Conservation (phyloP, 2,888 invertebrate genomes). For the Sphaerophoria taeniata region DNA sequence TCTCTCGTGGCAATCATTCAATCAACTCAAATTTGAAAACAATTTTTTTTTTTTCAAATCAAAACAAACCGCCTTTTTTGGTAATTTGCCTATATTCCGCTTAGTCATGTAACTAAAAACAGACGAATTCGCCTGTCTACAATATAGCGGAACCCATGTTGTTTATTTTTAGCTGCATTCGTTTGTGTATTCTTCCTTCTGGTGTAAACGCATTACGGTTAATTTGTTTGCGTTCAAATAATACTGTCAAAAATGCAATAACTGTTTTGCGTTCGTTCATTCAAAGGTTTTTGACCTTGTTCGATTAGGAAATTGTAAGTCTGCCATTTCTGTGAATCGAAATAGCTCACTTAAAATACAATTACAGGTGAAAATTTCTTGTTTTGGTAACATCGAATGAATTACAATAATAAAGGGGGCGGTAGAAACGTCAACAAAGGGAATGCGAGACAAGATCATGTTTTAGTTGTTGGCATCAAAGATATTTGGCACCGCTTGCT, state of each 20-base stretch:
- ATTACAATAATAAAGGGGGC: conserved; percentile 4
- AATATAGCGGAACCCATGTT: conserved; percentile 26
- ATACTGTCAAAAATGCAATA: conserved; percentile 36
- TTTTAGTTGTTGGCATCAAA: conserved; percentile 38
- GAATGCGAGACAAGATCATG: conserved; percentile 25
- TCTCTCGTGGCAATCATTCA: neutral
- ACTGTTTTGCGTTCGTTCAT: neutral
- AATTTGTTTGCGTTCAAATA: conserved; percentile 31
- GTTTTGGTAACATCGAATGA: conserved; percentile 51
- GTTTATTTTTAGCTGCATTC: conserved; percentile 36
- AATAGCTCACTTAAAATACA: conserved; percentile 12
- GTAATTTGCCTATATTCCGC: conserved; percentile 27
- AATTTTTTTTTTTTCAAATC: conserved; percentile 4
- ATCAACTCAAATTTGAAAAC: conserved; percentile 2
- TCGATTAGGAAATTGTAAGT: conserved; percentile 21
- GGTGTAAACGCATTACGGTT: conserved; percentile 25
- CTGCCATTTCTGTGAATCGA: conserved; percentile 23
- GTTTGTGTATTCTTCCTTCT: conserved; percentile 28
- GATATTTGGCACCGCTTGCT: conserved; percentile 56
- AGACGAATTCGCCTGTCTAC: conserved; percentile 8
- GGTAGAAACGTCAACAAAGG: conserved; percentile 20
- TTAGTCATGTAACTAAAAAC: conserved; percentile 66
- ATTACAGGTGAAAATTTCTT: conserved; percentile 60
- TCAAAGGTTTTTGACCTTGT: conserved; percentile 10
- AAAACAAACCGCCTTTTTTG: conserved; percentile 36